Evolutionary conservation across 2,888 invertebrate genomes (phyloP).

Genomic region (Eristalis intricaria): DNA sequence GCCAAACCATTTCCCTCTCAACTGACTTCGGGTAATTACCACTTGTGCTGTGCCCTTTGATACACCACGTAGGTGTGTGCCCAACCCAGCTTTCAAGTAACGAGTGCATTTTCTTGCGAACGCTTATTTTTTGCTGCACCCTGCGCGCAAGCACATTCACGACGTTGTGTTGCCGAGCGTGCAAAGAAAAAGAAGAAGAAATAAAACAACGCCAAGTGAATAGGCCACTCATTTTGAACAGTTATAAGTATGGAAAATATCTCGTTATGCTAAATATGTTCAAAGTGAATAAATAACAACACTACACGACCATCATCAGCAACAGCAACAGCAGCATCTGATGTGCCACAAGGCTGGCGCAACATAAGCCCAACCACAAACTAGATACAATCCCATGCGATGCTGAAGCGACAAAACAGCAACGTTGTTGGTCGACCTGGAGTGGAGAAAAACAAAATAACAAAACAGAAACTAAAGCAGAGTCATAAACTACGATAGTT

Average conservation of each 20-base stretch:
- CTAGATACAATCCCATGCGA: not conserved
- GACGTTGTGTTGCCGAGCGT: not conserved
- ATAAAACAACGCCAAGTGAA: slow-evolving; percentile 11
- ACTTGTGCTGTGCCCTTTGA: not conserved
- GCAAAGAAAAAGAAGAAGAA: not conserved
- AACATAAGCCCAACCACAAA: slow-evolving; percentile 9
- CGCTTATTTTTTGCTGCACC: not conserved
- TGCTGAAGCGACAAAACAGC: slow-evolving; percentile 4
- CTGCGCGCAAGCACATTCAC: not conserved
- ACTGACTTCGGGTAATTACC: not conserved
- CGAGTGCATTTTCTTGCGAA: not conserved
- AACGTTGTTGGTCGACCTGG: slow-evolving; percentile 16
- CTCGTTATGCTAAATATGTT: slow-evolving; percentile 71
- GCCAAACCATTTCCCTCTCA: not conserved
- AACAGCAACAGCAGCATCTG: slow-evolving; percentile 31
- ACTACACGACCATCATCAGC: slow-evolving; percentile 11
- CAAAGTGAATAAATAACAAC: slow-evolving; percentile 59
- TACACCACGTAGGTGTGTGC: not conserved
- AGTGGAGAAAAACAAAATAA: slow-evolving; percentile 10
- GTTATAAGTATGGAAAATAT: slow-evolving; percentile 66
- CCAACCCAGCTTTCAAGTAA: not conserved
- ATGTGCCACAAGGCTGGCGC: slow-evolving; percentile 31
- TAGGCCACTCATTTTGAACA: slow-evolving; percentile 56
- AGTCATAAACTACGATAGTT: slow-evolving; percentile 51
- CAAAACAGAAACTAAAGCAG: slow-evolving; percentile 23